These are phyloP conservation scores for Empis livida DNA, from an alignment of 2,888 invertebrate genomes.

Conservation along the genomic window DNA sequence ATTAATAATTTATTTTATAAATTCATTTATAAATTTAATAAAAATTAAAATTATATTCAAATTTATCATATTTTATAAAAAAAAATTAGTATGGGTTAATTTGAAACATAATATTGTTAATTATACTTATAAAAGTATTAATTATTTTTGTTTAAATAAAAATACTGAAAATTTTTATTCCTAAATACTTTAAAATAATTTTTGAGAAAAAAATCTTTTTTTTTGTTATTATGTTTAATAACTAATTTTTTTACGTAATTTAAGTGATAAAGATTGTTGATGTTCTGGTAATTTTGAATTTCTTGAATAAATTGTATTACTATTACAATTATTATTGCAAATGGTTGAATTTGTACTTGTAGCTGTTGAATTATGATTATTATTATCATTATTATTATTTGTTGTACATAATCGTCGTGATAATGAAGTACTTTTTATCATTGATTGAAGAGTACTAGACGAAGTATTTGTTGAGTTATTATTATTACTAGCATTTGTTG, in stretches of 20 bases:
- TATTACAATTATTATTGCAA: not conserved
- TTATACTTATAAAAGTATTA: no score
- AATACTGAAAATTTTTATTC: not conserved
- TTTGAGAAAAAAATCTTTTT: not conserved
- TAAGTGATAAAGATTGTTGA: conserved; percentile 24
- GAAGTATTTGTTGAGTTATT: conserved; percentile 4
- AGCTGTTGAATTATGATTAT: not conserved
- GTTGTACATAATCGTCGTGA: not conserved
- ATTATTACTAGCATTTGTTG: conserved; percentile 13
- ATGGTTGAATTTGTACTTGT: not conserved
- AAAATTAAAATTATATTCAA: no score
- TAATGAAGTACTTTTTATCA: not conserved
- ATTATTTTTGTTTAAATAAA: no score
- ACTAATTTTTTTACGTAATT: conserved; percentile 34
- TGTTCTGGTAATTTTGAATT: conserved; percentile 12
- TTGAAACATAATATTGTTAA: no score
- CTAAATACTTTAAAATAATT: not conserved
- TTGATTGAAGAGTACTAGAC: not conserved
- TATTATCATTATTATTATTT: not conserved
- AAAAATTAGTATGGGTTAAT: no score
- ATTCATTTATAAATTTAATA: no score
- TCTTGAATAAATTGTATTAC: not conserved
- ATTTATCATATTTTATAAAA: no score
- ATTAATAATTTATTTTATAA: no score
- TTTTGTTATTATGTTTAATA: conserved; percentile 17